phyloP scores from a whole-genome alignment of 2,888 invertebrate genomes.

The Lasius platythorax region DNA sequence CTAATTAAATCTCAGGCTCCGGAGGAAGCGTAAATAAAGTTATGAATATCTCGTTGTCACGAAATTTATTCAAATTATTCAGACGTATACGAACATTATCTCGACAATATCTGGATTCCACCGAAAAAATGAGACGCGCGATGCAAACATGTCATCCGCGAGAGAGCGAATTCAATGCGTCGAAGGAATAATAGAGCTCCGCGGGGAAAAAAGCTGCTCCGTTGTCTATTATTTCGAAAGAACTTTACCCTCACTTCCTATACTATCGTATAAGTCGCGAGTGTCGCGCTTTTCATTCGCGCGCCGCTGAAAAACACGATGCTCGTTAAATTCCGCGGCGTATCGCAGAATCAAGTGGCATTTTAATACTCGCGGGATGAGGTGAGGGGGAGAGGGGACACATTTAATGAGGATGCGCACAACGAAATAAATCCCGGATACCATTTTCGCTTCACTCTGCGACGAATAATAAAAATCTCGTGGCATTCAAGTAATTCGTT shows the following conservation, averaged over 20 bases:
- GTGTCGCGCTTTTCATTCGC: neutral
- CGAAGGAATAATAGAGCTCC: neutral
- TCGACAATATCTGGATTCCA: neutral
- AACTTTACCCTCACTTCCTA: neutral
- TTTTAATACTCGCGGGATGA: constrained; percentile 2
- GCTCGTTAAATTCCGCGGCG: constrained; percentile 7
- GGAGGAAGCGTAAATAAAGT: constrained; percentile 28
- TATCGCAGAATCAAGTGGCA: constrained; percentile 6
- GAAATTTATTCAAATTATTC: constrained; percentile 12
- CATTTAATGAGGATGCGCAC: constrained; percentile 15
- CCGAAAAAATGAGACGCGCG: neutral
- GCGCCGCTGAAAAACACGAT: neutral
- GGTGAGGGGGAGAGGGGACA: no score
- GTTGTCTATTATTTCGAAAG: neutral
- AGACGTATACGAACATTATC: neutral
- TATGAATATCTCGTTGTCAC: constrained; percentile 13
- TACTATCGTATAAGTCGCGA: neutral
- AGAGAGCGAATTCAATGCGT: neutral
- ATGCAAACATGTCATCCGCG: neutral
- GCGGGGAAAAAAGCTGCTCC: neutral
- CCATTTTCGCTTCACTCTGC: neutral
- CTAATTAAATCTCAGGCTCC: constrained; percentile 37
- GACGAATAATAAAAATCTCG: neutral
- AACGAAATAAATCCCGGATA: neutral
- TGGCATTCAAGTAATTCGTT: constrained; percentile 18